A percentile compares a stretch with the other conserved stretches of the same genome.
phyloP scores from a whole-genome alignment of 2,888 invertebrate genomes.

The Cerceris ruficornis region DNA sequence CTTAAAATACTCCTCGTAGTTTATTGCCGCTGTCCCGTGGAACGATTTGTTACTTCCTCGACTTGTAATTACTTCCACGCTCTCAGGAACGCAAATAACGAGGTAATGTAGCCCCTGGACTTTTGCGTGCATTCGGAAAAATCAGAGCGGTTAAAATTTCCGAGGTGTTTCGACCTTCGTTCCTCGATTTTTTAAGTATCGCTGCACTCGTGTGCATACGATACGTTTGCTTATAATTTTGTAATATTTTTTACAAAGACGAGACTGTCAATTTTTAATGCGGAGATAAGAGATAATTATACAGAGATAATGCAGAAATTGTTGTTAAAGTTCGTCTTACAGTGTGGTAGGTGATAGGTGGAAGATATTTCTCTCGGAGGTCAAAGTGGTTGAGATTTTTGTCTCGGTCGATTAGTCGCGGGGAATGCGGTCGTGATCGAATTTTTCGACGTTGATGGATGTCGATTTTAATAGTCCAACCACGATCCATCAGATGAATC shows the following conservation, averaged over 20 bases:
- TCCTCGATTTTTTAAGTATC: neutral
- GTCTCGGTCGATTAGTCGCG: conserved; percentile 45
- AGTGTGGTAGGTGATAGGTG: conserved; percentile 44
- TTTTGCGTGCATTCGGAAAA: conserved; percentile 22
- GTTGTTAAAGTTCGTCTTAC: conserved; percentile 43
- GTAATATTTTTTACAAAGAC: neutral
- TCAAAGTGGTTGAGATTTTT: conserved; percentile 25
- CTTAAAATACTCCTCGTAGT: conserved; percentile 72
- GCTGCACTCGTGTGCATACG: neutral
- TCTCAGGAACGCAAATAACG: conserved; percentile 59
- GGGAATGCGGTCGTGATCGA: conserved; percentile 36
- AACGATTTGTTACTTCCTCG: conserved; percentile 73
- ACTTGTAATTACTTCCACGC: conserved; percentile 71
- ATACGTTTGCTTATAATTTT: neutral
- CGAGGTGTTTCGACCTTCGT: conserved; percentile 21
- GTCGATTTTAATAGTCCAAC: conserved; percentile 72
- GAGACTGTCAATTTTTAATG: no score
- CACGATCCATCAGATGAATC: neutral
- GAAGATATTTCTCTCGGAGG: conserved; percentile 29
- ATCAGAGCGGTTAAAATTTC: conserved; percentile 4
- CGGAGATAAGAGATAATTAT: no score
- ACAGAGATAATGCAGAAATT: neutral
- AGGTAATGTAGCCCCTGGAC: conserved; percentile 55
- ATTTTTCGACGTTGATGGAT: conserved; percentile 73
- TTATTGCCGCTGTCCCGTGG: conserved; percentile 73